Base-by-base conservation (phyloP, 2,113 vertebrate genomes). In the Zosterops lateralis region DNA sequence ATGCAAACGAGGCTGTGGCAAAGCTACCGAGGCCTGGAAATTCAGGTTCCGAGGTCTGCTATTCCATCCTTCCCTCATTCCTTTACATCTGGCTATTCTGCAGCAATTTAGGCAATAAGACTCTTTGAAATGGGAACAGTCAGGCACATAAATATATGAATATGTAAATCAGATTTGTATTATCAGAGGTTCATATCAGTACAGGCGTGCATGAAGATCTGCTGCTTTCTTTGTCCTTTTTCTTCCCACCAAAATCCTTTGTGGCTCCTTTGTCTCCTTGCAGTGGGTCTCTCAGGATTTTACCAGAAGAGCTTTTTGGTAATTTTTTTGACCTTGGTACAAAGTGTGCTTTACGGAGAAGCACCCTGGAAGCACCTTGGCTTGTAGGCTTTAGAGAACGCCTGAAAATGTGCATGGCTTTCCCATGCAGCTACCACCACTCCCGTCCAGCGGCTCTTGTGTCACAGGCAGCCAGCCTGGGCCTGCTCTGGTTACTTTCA, bases 121-220 rank as follows among this genome's bases (percentile, higher is more conserved):
- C 50, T 91, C 90, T 96, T 95, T 95, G 94, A 94, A 95, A 96
- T 92, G 74, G 77, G 92, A 95, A 89, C 94, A 84, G 73, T 50
- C 77, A 92, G 92, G 44, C 29, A 65, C 72, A 90, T 81, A 94
- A 93, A 87, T 96, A 84, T 45, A 91, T 96, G 95, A 88, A 90
- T 96, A 95, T 44, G 89, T 42, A 92, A 94, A 93, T 61, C 11
- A 19, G 40, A 83, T 70, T 78, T 92, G 42, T 36, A 12, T 89
- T 95, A 92, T 96, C 91, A 89, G 84, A 56, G 56, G 51, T 62
- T 97, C 64, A 17, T 95, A 93, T 93, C 81, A 36, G 58, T 85
- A 90, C 24, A 92, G 93, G 78, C n/a, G 25, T 65, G 50, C 70
- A 40, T 14, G 67, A 82, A 56, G 74, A 76, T 60, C 34, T 61